Conservation (phyloP, 2,113 vertebrate genomes). For the Ptychochromis oligacanthus region DNA sequence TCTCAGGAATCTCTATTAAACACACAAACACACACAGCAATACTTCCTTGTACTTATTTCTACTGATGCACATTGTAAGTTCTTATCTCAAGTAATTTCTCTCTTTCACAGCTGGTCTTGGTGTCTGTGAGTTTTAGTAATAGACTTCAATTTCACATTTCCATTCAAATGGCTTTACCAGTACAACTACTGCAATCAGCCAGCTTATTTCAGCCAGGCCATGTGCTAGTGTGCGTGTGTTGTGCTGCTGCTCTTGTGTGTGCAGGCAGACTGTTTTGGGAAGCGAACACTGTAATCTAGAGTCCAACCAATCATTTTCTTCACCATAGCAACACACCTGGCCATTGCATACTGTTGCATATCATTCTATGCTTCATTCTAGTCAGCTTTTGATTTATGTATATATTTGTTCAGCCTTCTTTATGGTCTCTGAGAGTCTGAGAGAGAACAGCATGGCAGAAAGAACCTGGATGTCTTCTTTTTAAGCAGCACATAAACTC, state of each 20-base stretch:
- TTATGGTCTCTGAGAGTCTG: neutral
- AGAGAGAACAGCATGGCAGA: neutral
- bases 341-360: constrained; percentile 53
- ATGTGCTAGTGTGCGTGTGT: neutral
- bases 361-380: constrained; percentile 27
- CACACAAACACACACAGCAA: constrained; percentile 11
- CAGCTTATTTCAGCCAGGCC: constrained; percentile 66
- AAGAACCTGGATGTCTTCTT: neutral
- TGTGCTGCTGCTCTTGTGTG: constrained; percentile 16
- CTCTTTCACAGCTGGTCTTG: constrained; percentile 64
- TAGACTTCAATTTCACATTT: constrained; percentile 70
- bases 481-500: neutral
- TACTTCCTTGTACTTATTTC: neutral
- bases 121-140: constrained; percentile 61
- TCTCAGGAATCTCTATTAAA: neutral
- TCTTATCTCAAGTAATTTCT: constrained; percentile 43
- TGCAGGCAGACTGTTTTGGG: constrained; percentile 50
- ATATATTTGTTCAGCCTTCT: constrained; percentile 4
- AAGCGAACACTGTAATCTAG: constrained; percentile 60
- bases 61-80: constrained; percentile 32
- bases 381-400: neutral
- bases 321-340: constrained; percentile 77
- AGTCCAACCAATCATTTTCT: constrained; percentile 60
- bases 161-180: constrained; percentile 75
- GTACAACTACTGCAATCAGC: constrained; percentile 72